A percentile compares a stretch with the other conserved stretches of the same genome.
Evolutionary conservation across 92 coral and sea anemone species (phyloP).

Genomic region (Palythoa grandis): DNA sequence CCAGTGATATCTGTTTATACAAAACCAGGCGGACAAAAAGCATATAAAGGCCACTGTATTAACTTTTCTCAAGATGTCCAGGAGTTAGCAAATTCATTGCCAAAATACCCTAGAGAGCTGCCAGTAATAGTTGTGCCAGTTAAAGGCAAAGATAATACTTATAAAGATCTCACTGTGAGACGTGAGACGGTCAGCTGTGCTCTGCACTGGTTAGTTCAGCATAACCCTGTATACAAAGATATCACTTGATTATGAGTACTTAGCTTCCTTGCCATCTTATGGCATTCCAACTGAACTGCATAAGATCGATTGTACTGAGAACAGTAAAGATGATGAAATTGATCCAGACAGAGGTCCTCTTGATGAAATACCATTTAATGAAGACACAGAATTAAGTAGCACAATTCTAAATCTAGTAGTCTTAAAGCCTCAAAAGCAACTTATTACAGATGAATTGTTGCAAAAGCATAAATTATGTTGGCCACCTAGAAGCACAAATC

Average conservation of each 20-base stretch:
- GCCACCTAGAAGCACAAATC: conserved; percentile 27
- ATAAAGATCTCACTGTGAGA: not conserved
- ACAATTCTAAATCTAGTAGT: not conserved
- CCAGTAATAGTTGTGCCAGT: conserved; percentile 53
- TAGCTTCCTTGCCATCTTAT: conserved; percentile 13
- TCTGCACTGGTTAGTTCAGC: conserved; percentile 63
- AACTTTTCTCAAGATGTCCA: too few species aligned
- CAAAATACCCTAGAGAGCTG: conserved; percentile 59
- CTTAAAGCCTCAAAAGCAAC: not conserved
- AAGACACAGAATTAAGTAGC: not conserved
- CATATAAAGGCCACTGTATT: too few species aligned
- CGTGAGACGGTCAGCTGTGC: conserved; percentile 26
- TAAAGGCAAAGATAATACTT: not conserved
- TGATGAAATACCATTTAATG: conserved; percentile 3
- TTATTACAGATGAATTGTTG: conserved; percentile 29
- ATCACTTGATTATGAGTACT: not conserved
- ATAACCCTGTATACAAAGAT: conserved; percentile 54
- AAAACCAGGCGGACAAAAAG: too few species aligned
- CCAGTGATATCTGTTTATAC: too few species aligned
- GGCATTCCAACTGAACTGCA: conserved; percentile 26
- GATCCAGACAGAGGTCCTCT: conserved; percentile 53
- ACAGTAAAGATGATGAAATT: too few species aligned
- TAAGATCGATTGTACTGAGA: conserved; percentile 3
- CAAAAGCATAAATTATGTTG: not conserved
- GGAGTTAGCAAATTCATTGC: conserved; percentile 51